A percentile compares a stretch with the other conserved stretches of the same genome.
These are phyloP conservation scores for Hybognathus amarus DNA, from an alignment of 2,797 vertebrate genomes.

Conservation along the genomic window DNA sequence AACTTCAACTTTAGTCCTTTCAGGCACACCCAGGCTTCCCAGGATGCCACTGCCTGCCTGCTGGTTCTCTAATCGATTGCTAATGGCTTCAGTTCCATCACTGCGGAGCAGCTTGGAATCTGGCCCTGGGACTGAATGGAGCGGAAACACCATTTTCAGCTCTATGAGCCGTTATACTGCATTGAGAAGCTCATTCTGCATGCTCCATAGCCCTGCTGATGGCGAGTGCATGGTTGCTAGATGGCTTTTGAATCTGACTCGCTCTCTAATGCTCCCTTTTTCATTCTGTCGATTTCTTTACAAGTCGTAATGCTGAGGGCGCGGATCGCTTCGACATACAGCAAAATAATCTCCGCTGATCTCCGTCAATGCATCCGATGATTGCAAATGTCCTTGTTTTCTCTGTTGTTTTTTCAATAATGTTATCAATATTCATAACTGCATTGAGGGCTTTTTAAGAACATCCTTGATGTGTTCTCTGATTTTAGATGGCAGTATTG, in stretches of 20 bases:
- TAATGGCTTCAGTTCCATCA: conserved; percentile 84
- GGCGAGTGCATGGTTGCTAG: conserved; percentile 75
- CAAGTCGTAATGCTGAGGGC: conserved; percentile 57
- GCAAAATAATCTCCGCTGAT: conserved; percentile 65
- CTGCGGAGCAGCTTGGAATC: conserved; percentile 80
- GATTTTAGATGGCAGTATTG: not conserved
- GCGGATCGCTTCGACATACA: conserved; percentile 71
- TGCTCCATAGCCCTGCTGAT: conserved; percentile 76
- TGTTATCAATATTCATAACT: conserved; percentile 4
- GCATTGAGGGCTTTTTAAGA: conserved; percentile 1
- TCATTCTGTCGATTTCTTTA: conserved; percentile 75
- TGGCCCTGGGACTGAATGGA: conserved; percentile 81
- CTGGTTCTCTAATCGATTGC: conserved; percentile 85
- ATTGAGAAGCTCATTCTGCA: conserved; percentile 80
- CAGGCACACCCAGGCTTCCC: conserved; percentile 53
- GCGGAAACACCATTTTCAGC: conserved; percentile 83
- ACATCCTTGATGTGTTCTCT: not conserved
- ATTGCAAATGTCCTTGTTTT: conserved; percentile 11
- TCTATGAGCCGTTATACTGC: conserved; percentile 84
- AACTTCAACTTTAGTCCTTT: conserved; percentile 56
- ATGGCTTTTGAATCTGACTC: conserved; percentile 71
- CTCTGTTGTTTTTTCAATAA: conserved; percentile 13
- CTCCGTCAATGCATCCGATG: not conserved
- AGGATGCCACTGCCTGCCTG: conserved; percentile 73
- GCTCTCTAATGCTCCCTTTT: conserved; percentile 62